phyloP scores from a whole-genome alignment of 2,888 invertebrate species.

The Diarsia brunnea region DNA sequence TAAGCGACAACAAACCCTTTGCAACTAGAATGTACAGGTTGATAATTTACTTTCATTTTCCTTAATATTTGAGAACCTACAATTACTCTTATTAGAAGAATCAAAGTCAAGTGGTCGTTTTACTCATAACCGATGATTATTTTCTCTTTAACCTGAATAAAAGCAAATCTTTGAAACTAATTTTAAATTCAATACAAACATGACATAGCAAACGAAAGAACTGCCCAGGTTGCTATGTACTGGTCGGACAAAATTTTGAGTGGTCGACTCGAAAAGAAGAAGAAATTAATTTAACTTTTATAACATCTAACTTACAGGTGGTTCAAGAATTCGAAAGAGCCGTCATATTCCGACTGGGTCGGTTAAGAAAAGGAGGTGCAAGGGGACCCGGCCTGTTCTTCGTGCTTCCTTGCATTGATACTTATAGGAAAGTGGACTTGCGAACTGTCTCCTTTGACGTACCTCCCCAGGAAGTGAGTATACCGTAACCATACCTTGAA shows the following conservation, averaged over 20 bases:
- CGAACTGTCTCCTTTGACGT: constrained; percentile 98
- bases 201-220: no score
- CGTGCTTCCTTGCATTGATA: constrained; percentile 98
- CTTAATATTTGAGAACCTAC: neutral
- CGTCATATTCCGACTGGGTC: constrained; percentile 96
- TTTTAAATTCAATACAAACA: neutral
- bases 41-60: neutral
- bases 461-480: constrained; percentile 97
- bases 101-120: neutral
- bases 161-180: neutral
- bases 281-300: neutral
- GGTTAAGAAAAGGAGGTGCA: constrained; percentile 94
- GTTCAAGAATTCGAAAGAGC: constrained; percentile 97
- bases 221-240: no score
- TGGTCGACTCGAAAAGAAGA: no score
- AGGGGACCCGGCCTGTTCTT: constrained; percentile 98
- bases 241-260: no score
- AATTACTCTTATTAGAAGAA: neutral
- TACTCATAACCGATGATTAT: neutral
- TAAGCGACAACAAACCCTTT: neutral
- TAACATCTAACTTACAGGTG: constrained; percentile 87
- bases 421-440: constrained; percentile 97
- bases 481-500: neutral
- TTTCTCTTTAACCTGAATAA: neutral
- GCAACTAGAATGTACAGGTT: neutral